These are phyloP conservation scores for Dioctria linearis DNA, from an alignment of 2,888 invertebrate genomes.

Conservation along the genomic window DNA sequence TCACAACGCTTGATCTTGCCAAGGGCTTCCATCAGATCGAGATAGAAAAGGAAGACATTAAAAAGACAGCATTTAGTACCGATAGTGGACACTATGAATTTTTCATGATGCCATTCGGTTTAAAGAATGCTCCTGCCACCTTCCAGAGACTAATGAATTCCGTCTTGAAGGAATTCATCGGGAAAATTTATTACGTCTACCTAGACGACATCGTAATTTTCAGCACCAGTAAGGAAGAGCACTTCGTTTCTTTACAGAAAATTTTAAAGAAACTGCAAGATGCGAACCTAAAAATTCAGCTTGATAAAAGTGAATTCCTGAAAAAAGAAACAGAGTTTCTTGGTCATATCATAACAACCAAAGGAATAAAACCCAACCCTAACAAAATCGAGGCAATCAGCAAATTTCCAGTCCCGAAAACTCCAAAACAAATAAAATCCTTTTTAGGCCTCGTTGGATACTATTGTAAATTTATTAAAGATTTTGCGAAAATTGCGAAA, in stretches of 20 bases:
- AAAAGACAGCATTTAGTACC: conserved; percentile 62
- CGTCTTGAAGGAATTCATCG: background rate
- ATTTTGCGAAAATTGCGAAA: too few species aligned
- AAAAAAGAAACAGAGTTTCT: background rate
- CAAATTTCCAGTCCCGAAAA: conserved; percentile 57
- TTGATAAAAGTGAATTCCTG: conserved; percentile 8
- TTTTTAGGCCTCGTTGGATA: too few species aligned
- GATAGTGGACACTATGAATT: too few species aligned
- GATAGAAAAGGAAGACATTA: conserved; percentile 56
- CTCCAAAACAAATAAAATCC: background rate
- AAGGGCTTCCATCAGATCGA: too few species aligned
- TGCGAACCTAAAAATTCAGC: too few species aligned
- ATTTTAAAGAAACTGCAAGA: too few species aligned
- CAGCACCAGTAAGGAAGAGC: background rate
- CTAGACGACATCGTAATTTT: background rate
- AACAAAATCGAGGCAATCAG: background rate
- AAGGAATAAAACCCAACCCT: background rate
- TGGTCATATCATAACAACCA: conserved; percentile 11
- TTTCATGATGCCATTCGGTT: too few species aligned
- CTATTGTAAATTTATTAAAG: conserved; percentile 27
- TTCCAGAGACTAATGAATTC: conserved; percentile 23
- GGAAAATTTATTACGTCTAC: background rate
- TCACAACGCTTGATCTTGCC: too few species aligned
- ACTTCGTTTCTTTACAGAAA: conserved; percentile 47
- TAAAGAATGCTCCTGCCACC: background rate